Conservation (phyloP, 2,797 vertebrate species). For the Chiroxiphia lanceolata region DNA sequence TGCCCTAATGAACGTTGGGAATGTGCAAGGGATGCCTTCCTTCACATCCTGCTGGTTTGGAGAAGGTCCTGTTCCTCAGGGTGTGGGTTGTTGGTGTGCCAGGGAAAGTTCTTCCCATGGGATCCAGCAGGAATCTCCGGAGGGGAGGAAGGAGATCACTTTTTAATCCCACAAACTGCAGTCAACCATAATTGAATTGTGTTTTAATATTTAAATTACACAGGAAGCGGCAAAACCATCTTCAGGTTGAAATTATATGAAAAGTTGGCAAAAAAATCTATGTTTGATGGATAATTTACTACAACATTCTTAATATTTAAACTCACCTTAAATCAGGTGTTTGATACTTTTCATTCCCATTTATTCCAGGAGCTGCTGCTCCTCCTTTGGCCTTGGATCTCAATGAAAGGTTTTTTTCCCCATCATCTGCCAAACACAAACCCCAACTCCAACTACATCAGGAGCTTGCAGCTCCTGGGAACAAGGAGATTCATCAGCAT, state of each 20-base stretch:
- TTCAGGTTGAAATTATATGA: background rate
- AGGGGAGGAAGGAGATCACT: background rate
- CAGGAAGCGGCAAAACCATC: background rate
- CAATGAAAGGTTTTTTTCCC: fast-evolving
- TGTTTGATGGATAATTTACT: fast-evolving
- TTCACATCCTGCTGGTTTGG: too few species aligned
- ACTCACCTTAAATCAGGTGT: background rate
- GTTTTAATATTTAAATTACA: background rate
- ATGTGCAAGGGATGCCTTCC: too few species aligned
- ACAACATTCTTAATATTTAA: fast-evolving
- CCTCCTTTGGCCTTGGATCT: background rate
- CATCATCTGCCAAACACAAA: too few species aligned
- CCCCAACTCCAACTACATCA: too few species aligned
- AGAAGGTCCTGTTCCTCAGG: too few species aligned
- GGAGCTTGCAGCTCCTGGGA: too few species aligned
- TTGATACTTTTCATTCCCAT: background rate
- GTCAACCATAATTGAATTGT: background rate
- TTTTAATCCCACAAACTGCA: background rate
- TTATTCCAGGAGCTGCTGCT: background rate
- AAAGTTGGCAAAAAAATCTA: background rate
- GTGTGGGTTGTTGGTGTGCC: too few species aligned
- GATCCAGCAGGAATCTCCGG: too few species aligned
- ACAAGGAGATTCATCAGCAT: too few species aligned
- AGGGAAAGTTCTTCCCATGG: too few species aligned
- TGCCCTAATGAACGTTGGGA: too few species aligned